Evolutionary conservation across 2,797 vertebrate species (phyloP).

Genomic region (Nyctalus aviator): DNA sequence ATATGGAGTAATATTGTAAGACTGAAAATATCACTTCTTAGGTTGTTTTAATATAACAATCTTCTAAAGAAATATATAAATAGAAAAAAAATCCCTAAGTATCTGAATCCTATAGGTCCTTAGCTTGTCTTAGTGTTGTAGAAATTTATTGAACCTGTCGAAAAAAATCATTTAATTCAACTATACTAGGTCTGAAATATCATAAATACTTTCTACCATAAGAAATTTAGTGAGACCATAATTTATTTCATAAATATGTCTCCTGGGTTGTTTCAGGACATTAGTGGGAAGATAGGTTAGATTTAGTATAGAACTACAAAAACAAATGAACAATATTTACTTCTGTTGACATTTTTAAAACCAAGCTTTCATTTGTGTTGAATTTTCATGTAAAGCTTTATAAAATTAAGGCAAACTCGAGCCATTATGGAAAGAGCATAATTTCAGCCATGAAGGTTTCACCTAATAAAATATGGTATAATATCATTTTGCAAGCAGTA

Average conservation of each 20-base stretch:
- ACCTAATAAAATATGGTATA: conserved; percentile 68
- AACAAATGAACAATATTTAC: background rate
- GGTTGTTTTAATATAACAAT: background rate
- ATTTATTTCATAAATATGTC: conserved; percentile 45
- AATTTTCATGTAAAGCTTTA: conserved; percentile 19
- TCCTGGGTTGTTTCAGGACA: background rate
- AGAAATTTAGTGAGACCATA: conserved; percentile 21
- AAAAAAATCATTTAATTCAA: conserved; percentile 35
- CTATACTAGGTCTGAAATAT: background rate
- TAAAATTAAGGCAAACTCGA: conserved; percentile 46
- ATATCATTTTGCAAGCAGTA: conserved; percentile 72
- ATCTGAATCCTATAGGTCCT: background rate
- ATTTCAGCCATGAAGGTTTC: conserved; percentile 34
- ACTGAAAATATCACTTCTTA: background rate
- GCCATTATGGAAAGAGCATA: background rate
- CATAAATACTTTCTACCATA: conserved; percentile 14
- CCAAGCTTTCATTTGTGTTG: background rate
- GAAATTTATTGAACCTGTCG: conserved; percentile 45
- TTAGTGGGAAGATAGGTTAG: background rate
- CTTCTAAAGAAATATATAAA: background rate
- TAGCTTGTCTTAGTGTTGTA: background rate
- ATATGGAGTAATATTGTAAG: background rate
- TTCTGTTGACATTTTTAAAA: background rate
- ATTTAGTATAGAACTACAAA: background rate
- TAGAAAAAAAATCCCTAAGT: background rate